Percentiles rank a stretch among this genome's conserved stretches.
Conservation (phyloP, 2,113 vertebrate species). For the Willisornis vidua region DNA sequence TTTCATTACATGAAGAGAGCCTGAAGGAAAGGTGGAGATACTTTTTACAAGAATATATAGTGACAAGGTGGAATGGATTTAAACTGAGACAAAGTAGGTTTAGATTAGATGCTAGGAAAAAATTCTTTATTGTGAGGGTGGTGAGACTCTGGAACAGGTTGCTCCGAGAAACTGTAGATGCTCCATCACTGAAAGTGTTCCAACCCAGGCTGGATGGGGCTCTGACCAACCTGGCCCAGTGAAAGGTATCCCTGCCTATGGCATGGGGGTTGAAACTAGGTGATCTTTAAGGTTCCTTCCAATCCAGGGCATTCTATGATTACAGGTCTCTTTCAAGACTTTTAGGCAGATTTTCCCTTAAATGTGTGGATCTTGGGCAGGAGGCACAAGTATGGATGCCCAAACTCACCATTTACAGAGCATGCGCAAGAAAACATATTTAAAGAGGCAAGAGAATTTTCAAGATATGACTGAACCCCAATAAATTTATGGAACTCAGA, state of each 20-base stretch:
- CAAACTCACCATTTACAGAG: not conserved
- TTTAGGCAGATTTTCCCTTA: not conserved
- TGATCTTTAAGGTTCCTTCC: not conserved
- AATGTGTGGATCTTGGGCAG: not conserved
- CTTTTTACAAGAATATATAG: not conserved
- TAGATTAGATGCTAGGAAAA: not conserved
- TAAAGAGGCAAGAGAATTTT: not conserved
- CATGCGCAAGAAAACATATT: not conserved
- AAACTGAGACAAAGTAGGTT: not conserved
- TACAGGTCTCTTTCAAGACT: not conserved
- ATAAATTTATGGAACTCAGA: not conserved
- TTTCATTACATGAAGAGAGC: not conserved
- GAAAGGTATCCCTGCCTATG: not conserved
- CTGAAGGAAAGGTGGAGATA: not conserved
- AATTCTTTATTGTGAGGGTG: not conserved
- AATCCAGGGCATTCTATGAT: not conserved
- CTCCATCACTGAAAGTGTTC: not conserved
- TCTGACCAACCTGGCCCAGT: not conserved
- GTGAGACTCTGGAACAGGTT: not conserved
- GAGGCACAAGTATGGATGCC: not conserved
- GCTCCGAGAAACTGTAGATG: not conserved
- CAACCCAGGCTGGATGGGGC: too few species aligned
- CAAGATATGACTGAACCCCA: not conserved
- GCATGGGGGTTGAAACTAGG: not conserved
- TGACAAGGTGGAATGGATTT: not conserved